Percentiles rank a stretch among this genome's conserved stretches.
Evolutionary conservation across 2,797 vertebrate species (phyloP).

Genomic region (Myiotriccus ornatus): DNA sequence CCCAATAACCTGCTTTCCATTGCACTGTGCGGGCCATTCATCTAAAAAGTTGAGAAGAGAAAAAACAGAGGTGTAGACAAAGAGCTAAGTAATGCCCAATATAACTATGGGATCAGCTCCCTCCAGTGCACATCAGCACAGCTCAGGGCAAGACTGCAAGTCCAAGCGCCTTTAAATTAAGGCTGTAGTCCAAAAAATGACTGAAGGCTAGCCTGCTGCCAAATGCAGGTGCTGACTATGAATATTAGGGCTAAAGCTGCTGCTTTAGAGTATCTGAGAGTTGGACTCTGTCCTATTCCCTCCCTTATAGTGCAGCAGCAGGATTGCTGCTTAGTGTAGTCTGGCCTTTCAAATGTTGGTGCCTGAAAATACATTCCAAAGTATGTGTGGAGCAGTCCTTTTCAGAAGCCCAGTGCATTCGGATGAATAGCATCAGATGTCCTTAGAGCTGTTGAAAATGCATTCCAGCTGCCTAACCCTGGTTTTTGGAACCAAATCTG

Average conservation of each 20-base stretch:
- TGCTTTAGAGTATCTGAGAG: background rate
- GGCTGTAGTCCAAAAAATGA: background rate
- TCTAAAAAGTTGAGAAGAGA: background rate
- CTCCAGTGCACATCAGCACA: accelerated
- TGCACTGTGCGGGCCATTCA: background rate
- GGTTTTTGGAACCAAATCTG: background rate
- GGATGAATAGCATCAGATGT: background rate
- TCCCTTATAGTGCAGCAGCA: background rate
- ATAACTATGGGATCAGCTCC: background rate
- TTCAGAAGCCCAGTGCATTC: background rate
- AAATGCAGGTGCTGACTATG: background rate
- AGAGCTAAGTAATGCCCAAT: background rate
- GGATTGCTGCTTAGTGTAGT: background rate
- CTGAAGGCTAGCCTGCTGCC: background rate
- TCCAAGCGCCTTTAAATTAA: background rate
- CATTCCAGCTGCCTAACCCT: background rate
- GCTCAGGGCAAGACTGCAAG: background rate
- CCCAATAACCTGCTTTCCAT: background rate
- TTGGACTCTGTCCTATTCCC: background rate
- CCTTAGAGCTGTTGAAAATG: background rate
- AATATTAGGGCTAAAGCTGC: background rate
- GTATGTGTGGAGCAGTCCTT: background rate
- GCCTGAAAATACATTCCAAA: background rate
- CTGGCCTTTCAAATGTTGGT: background rate
- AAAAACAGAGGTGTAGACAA: background rate